Percentiles rank a stretch among this genome's conserved stretches.
phyloP scores from a whole-genome alignment of 2,888 invertebrate species.

The Iphiclides podalirius region DNA sequence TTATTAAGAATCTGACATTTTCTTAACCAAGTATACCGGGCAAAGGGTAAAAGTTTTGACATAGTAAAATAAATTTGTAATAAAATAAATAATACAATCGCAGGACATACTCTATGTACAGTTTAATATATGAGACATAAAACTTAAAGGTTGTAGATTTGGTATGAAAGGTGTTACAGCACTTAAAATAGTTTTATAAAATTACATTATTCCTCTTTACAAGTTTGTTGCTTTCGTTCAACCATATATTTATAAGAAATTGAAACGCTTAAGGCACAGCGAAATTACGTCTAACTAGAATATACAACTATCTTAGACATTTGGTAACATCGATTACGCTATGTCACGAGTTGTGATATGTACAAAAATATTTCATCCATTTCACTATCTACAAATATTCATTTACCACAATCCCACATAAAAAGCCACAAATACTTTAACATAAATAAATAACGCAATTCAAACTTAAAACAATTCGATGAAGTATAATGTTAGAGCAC shows the following conservation, averaged over 20 bases:
- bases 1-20: slow-evolving; percentile 52
- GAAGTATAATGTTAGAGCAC: slow-evolving; percentile 31
- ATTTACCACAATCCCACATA: slow-evolving; percentile 31
- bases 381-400: slow-evolving; percentile 51
- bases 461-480: slow-evolving; percentile 24
- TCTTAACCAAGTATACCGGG: slow-evolving; percentile 29
- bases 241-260: slow-evolving; percentile 64
- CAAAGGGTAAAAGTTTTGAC: slow-evolving; percentile 2
- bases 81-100: slow-evolving; percentile 1
- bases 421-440: slow-evolving; percentile 24
- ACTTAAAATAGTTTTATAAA: slow-evolving; percentile 62
- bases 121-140: slow-evolving; percentile 18
- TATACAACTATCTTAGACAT: slow-evolving; percentile 61
- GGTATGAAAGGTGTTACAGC: slow-evolving; percentile 44
- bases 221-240: slow-evolving; percentile 57
- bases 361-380: slow-evolving; percentile 75
- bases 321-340: slow-evolving; percentile 69
- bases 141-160: slow-evolving; percentile 37
- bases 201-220: slow-evolving; percentile 47
- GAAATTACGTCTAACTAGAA: slow-evolving; percentile 72
- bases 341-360: slow-evolving; percentile 74
- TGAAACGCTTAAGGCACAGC: slow-evolving; percentile 80
- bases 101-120: slow-evolving; percentile 4
- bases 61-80: not conserved
- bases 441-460: slow-evolving; percentile 25